Conservation (phyloP, 2,888 invertebrate species). For the Chrysolina haemoptera region DNA sequence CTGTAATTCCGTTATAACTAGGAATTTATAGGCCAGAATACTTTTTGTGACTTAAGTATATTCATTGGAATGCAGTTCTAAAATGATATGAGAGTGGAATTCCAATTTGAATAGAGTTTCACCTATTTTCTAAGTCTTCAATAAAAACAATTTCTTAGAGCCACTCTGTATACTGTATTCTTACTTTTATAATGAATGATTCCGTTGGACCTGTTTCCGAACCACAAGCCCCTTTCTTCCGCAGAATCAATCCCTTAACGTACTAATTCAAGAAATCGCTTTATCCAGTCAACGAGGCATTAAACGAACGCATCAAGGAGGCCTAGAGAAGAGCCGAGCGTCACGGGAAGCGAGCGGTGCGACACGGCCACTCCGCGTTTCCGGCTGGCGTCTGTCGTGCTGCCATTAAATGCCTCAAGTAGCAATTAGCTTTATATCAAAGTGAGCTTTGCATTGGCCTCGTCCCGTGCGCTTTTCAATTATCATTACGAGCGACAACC, state of each 20-base stretch:
- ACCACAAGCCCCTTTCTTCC: background rate
- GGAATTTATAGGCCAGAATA: no score
- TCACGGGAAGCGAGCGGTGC: slow-evolving; percentile 52
- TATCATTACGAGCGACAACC: slow-evolving; percentile 48
- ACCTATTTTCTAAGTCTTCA: no score
- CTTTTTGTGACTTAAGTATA: no score
- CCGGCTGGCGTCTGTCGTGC: slow-evolving; percentile 62
- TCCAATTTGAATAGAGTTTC: no score
- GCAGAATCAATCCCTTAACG: background rate
- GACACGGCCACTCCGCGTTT: slow-evolving; percentile 57
- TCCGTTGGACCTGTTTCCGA: background rate
- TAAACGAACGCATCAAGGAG: slow-evolving; percentile 58
- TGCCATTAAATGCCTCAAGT: slow-evolving; percentile 68
- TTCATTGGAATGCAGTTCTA: no score
- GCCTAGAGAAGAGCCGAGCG: slow-evolving; percentile 53
- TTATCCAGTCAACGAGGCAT: slow-evolving; percentile 56
- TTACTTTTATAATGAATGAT: background rate
- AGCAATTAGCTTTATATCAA: slow-evolving; percentile 69
- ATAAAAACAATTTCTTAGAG: no score
- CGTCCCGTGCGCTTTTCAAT: slow-evolving; percentile 45
- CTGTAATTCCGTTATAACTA: no score
- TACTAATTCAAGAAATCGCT: slow-evolving; percentile 24
- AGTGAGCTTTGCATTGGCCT: slow-evolving; percentile 63
- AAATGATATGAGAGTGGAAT: no score
- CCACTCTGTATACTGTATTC: background rate